These are phyloP conservation scores for Macrostomum lignano DNA, from an alignment of 1,140 invertebrate species.

Conservation along the genomic window DNA sequence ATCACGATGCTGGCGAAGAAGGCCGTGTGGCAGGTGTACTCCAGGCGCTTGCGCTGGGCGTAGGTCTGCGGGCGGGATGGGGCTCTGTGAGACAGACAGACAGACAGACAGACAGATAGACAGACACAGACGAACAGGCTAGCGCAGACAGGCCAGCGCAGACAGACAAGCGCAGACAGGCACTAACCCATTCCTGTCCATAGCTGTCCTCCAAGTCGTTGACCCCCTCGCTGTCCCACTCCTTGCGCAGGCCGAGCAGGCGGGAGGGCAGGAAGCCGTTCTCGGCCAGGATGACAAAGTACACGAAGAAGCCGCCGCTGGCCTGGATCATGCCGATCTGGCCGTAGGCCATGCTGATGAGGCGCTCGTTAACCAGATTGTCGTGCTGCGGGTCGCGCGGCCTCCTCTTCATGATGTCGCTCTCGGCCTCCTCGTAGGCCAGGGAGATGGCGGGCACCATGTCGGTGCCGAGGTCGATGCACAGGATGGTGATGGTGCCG, in stretches of 20 bases:
- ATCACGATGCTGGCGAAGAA: slow-evolving; percentile 94
- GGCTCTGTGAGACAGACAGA: neutral
- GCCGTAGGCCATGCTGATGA: slow-evolving; percentile 13
- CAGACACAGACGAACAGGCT: too few species aligned
- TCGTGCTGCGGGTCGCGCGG: slow-evolving; percentile 64
- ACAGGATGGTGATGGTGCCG: slow-evolving; percentile 91
- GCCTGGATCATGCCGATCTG: slow-evolving; percentile 64
- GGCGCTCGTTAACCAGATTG: slow-evolving; percentile 70
- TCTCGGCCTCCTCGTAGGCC: slow-evolving; percentile 78
- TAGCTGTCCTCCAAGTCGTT: slow-evolving; percentile 86
- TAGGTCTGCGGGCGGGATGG: slow-evolving; percentile 43
- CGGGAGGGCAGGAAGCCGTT: slow-evolving; percentile 64
- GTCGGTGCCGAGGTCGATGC: slow-evolving; percentile 98
- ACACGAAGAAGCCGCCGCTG: slow-evolving; percentile 88
- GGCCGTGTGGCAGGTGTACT: slow-evolving; percentile 86
- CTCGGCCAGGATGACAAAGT: slow-evolving; percentile 94
- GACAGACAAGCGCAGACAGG: neutral
- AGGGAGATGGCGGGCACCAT: slow-evolving; percentile 89
- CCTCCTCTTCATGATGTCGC: slow-evolving; percentile 90
- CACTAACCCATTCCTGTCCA: slow-evolving; percentile 80
- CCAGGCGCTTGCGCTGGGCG: slow-evolving; percentile 64
- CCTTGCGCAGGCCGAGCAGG: slow-evolving; percentile 61
- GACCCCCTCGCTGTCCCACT: slow-evolving; percentile 78
- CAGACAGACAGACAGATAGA: too few species aligned
- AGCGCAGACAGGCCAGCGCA: too few species aligned